A percentile compares a stretch with the other conserved stretches of the same genome.
Conservation (phyloP, 1,140 invertebrate genomes). For the Acyrthosiphon pisum region DNA sequence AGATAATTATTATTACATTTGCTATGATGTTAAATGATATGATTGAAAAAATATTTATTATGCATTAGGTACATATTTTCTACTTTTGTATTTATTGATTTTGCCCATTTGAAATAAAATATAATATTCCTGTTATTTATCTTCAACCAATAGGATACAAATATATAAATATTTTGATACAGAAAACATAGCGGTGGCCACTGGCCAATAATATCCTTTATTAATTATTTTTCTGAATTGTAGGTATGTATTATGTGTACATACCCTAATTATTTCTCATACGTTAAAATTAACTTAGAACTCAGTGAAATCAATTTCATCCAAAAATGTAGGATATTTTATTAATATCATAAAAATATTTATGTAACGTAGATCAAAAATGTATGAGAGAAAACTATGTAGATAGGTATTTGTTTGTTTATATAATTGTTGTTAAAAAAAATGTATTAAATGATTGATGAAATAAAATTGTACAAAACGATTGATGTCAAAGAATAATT, state of each 20-base stretch:
- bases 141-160: background rate
- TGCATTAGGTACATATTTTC: background rate
- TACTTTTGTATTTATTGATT: constrained; percentile 29
- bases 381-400: background rate
- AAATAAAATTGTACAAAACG: background rate
- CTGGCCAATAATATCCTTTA: background rate
- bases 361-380: background rate
- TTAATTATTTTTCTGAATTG: background rate
- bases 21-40: too few relatives aligned
- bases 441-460: background rate
- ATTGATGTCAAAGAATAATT: background rate
- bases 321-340: background rate
- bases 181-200: background rate
- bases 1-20: background rate
- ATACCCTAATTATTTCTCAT: background rate
- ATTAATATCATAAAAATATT: background rate
- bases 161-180: background rate
- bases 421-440: background rate
- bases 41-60: background rate
- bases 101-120: background rate
- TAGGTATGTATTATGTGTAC: background rate
- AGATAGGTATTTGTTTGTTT: background rate
- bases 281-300: background rate
- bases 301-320: background rate
- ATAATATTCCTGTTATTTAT: background rate